Evolutionary conservation across 2,888 invertebrate genomes (phyloP).

Genomic region (Melitaea athalia): DNA sequence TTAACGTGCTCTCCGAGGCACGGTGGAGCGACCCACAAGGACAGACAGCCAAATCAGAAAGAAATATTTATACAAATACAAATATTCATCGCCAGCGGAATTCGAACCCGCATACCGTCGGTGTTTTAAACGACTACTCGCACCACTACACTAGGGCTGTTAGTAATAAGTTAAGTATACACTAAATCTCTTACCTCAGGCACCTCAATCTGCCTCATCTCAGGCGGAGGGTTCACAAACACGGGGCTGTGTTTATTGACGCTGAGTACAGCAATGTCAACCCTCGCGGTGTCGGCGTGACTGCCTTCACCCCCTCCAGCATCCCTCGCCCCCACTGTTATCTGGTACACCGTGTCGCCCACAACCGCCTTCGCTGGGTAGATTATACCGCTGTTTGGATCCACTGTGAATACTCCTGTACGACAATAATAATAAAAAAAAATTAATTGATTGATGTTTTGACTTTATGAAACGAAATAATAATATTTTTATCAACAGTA

Average conservation of each 20-base stretch:
- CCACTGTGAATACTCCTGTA: slow-evolving; percentile 88
- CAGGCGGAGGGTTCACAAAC: slow-evolving; percentile 89
- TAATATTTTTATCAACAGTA: no score
- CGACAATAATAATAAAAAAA: background rate
- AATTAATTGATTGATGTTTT: background rate
- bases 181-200: slow-evolving; percentile 86
- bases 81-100: no score
- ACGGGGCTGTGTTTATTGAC: slow-evolving; percentile 92
- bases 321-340: slow-evolving; percentile 90
- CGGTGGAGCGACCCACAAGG: no score
- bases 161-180: background rate
- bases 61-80: no score
- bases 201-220: slow-evolving; percentile 89
- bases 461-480: no score
- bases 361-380: slow-evolving; percentile 88
- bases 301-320: slow-evolving; percentile 83
- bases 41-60: no score
- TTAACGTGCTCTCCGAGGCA: no score
- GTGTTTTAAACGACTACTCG: no score
- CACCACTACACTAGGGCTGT: no score
- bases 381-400: slow-evolving; percentile 89
- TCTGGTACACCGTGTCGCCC: slow-evolving; percentile 80
- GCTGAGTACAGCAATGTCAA: slow-evolving; percentile 88
- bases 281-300: slow-evolving; percentile 85
- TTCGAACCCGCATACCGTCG: no score